Evolutionary conservation across 2,888 invertebrate genomes (phyloP).

Genomic region (Cordilura impudica): DNA sequence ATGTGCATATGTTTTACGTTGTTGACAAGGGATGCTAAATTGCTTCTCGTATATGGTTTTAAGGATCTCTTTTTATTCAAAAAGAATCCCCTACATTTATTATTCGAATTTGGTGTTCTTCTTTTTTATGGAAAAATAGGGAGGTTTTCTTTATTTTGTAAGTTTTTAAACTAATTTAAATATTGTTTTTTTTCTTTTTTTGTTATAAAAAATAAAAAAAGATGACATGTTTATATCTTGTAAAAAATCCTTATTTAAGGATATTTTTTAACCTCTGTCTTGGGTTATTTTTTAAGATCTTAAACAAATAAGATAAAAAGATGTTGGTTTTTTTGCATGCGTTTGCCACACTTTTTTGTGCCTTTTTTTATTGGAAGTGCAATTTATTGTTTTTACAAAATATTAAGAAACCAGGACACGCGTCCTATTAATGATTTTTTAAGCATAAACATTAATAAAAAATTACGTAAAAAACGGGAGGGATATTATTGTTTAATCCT

Average conservation of each 20-base stretch:
- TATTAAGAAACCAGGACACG: slow-evolving; percentile 32
- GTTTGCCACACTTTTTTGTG: slow-evolving; percentile 58
- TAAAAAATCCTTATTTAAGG: slow-evolving; percentile 8
- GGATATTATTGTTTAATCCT: slow-evolving; percentile 23
- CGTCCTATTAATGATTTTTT: slow-evolving; percentile 33
- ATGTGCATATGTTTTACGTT: neutral
- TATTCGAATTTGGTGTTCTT: neutral
- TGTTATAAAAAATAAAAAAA: slow-evolving; percentile 19
- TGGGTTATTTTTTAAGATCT: slow-evolving; percentile 30
- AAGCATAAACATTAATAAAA: slow-evolving; percentile 23
- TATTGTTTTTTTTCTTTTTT: slow-evolving; percentile 22
- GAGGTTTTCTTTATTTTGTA: slow-evolving; percentile 39
- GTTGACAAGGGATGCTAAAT: slow-evolving; percentile 64
- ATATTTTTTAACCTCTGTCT: slow-evolving; percentile 56
- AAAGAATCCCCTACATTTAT: slow-evolving; percentile 34
- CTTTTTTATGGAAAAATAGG: slow-evolving; percentile 31
- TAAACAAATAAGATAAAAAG: slow-evolving; percentile 42
- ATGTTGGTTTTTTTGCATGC: slow-evolving; percentile 55
- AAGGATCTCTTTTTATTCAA: neutral
- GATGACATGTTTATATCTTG: slow-evolving; percentile 45
- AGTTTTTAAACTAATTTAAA: slow-evolving; percentile 46
- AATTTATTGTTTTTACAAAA: slow-evolving; percentile 41
- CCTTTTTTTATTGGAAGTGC: slow-evolving; percentile 1
- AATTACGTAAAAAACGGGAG: neutral
- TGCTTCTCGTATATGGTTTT: slow-evolving; percentile 43